Percentiles rank a stretch among this genome's conserved stretches.
Evolutionary conservation across 2,888 invertebrate species (phyloP).

Genomic region (Poecilobothrus nobilitatus): DNA sequence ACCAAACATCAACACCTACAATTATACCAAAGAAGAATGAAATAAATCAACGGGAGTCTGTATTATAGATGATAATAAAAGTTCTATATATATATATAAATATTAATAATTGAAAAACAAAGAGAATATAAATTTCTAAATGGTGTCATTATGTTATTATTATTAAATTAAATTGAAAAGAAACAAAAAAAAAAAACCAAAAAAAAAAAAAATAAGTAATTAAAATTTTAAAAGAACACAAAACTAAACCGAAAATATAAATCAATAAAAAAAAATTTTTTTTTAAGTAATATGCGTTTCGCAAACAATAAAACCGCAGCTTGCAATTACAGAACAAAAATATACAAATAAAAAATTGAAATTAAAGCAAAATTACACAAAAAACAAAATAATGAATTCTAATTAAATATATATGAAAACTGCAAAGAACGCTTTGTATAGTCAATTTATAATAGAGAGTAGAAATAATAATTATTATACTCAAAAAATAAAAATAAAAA

Average conservation of each 20-base stretch:
- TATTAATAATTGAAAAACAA: too few relatives aligned
- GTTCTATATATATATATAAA: neutral
- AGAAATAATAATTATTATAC: neutral
- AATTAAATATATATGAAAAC: neutral
- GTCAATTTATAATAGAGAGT: neutral
- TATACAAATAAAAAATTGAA: too few relatives aligned
- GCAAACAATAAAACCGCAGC: neutral
- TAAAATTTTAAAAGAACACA: too few relatives aligned
- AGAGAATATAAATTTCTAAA: neutral
- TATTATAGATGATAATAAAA: conserved; percentile 14
- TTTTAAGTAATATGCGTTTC: neutral
- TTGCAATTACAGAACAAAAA: neutral
- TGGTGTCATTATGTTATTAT: neutral
- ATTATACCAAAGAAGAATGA: neutral
- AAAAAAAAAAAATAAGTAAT: neutral
- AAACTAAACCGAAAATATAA: too few relatives aligned
- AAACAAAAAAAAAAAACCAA: neutral
- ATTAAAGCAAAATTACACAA: too few relatives aligned
- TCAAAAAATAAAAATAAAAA: too few relatives aligned
- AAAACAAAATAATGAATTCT: too few relatives aligned
- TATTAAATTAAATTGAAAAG: neutral
- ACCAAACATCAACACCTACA: neutral
- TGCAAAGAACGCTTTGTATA: neutral
- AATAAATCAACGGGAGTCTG: conserved; percentile 13
- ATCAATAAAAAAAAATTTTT: too few relatives aligned